These are phyloP conservation scores for Microtus ochrogaster DNA, from an alignment of 2,113 vertebrate species.

Conservation along the genomic window DNA sequence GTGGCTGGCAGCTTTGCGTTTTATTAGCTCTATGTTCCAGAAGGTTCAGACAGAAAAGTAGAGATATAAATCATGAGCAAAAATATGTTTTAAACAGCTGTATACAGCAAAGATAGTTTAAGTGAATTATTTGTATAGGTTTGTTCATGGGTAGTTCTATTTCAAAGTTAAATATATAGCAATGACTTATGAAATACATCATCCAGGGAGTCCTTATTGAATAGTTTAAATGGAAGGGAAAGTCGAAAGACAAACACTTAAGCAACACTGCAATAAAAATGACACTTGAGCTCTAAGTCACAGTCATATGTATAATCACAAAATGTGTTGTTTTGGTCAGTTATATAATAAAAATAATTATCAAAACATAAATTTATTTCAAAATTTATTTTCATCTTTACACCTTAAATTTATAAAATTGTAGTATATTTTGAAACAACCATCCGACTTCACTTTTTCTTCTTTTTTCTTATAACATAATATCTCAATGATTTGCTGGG, in stretches of 20 bases:
- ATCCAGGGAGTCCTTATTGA: constrained; percentile 59
- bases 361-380: neutral
- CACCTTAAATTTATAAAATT: neutral
- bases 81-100: constrained; percentile 43
- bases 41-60: constrained; percentile 50
- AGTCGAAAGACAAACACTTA: constrained; percentile 69
- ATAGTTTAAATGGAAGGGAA: constrained; percentile 71
- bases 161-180: constrained; percentile 75
- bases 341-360: neutral
- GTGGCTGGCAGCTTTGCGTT: constrained; percentile 50
- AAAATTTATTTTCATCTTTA: neutral
- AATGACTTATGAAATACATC: constrained; percentile 69
- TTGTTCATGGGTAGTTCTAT: constrained; percentile 72
- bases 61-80: constrained; percentile 71
- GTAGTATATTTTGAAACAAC: neutral
- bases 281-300: constrained; percentile 8
- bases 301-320: constrained; percentile 57
- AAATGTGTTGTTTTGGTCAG: neutral
- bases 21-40: constrained; percentile 55
- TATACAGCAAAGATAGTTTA: constrained; percentile 49
- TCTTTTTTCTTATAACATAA: neutral
- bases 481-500: neutral
- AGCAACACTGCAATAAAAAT: constrained; percentile 72
- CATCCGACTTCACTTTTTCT: neutral
- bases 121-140: constrained; percentile 69